Evolutionary conservation across 2,797 vertebrate species (phyloP), one percentile per base, ranked within the genome.

Genomic region (Gallinago stenura): DNA sequence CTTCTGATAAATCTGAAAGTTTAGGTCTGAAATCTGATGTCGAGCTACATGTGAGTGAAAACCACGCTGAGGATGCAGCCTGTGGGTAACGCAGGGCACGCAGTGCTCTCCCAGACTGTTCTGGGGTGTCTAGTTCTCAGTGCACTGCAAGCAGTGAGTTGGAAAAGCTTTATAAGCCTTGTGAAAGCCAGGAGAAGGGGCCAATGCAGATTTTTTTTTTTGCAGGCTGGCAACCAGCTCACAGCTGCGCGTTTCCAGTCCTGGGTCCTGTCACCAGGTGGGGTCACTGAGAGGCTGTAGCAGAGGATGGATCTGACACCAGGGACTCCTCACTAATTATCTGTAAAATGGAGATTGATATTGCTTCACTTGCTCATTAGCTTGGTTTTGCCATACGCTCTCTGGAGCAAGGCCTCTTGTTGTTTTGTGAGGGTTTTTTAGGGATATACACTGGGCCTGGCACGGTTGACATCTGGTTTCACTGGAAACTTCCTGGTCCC

Each of bases 101-200:
- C 15, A 20, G 77, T 1, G 2, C 25, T 71, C 31, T 31, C 78
- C 28, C 65, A 28, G 70, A 10, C 61, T 43, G 61, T 66, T 37
- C 76, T 48, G 25, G 30, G 28, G 26, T 39, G 43, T 80, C 24
- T 33, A 19, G 35, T 64, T 77, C 60, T 64, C 48, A 24, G 58
- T n/a, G 4, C 5, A 8, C 60, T 58, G 56, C 61, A 65, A 91
- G 54, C 61, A 73, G 2, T 5, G 71, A 68, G 60, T 61, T 87
- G 87, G 82, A 92, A 95, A 83, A 45, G 56, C 89, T 77, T 80
- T 62, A 85, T 41, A 9, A 43, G 56, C 48, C 12, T 37, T 18
- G 15, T 31, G 60, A 77, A 66, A 89, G 66, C 70, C 39, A 50
- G 50, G 80, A 88, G 89, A 79, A 92, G 39, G 70, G 68, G 71